Base-by-base conservation (phyloP, 2,888 invertebrate genomes). In the Chloroclysta siterata region DNA sequence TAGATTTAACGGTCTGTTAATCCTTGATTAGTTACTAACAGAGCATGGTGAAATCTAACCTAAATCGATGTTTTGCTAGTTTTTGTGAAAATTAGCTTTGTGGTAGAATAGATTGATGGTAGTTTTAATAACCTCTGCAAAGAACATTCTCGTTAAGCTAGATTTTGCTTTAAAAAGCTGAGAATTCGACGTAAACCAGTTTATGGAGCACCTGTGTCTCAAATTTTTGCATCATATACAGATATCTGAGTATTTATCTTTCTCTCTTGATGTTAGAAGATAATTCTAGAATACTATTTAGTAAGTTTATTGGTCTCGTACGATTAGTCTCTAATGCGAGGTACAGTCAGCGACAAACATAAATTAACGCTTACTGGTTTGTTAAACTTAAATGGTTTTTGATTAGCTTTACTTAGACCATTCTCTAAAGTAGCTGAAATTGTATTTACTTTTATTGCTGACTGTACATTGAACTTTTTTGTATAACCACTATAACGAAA, bases 51-150 rank as follows among this genome's bases (percentile, higher is more conserved):
- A n/a, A n/a, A n/a, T n/a, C n/a, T n/a, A n/a, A n/a, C n/a, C n/a
- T n/a, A n/a, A n/a, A n/a, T n/a, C n/a, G n/a, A 51, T 61, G 41
- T 53, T 58, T 65, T 65, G 53, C 55, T 51, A 52, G 22, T 56
- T 22, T 22, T 2, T 36, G 39, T 44, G 44, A 47, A 44, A 46
- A 46, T 46, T 46, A 46, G 46, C 28, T 57, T 50, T 42, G 44
- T 52, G 11, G 42, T 39, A 39, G 36, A 11, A 39, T 39, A 39
- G 36, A 39, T 11, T 39, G 8, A 39, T 39, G 11, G 36, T 39
- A 39, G 11, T 39, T 11, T 11, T 39, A 39, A 39, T 39, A 3
- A 39, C 36, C 36, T 39, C 36, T 10, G 2, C 10, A 39, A 6
- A 1, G 36, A 39, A 39, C 33, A 39, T 39, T 39, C 36, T 39